Conservation (phyloP, 2,113 vertebrate genomes). For the Ciconia stormi region DNA sequence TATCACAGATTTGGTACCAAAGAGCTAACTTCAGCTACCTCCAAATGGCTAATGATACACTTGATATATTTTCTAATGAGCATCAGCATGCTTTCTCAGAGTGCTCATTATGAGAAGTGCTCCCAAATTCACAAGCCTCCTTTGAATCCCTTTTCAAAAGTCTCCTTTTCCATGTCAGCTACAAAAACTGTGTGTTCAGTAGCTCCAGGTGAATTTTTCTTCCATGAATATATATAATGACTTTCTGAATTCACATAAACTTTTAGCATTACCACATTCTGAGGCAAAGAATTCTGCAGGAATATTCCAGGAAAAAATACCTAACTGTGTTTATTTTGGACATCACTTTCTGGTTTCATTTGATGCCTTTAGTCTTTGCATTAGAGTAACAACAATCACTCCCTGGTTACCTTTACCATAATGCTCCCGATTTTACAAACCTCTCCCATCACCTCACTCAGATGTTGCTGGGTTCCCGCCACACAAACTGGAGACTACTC, state of each 20-base stretch:
- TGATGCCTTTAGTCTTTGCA: not conserved
- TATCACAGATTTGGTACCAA: not conserved
- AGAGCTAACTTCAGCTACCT: slow-evolving; percentile 7
- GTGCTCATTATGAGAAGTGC: not conserved
- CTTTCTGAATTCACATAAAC: not conserved
- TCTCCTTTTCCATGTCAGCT: not conserved
- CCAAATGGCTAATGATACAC: not conserved
- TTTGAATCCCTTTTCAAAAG: slow-evolving; percentile 20
- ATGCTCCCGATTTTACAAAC: not conserved
- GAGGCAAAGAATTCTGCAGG: not conserved
- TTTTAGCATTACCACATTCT: not conserved
- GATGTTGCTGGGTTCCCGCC: not conserved
- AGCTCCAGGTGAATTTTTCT: slow-evolving; percentile 31
- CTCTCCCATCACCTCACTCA: not conserved
- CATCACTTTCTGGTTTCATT: not conserved
- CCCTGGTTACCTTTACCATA: not conserved
- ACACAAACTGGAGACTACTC: not conserved
- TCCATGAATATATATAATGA: not conserved
- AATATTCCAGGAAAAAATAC: not conserved
- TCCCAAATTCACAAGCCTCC: slow-evolving; percentile 19
- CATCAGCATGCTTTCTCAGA: not conserved
- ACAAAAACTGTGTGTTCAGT: not conserved
- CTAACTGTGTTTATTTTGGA: not conserved
- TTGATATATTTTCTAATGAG: not conserved
- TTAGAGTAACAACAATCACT: not conserved